Evolutionary conservation across 2,888 invertebrate species (phyloP), one percentile per base, ranked within the genome.

Genomic region (Drosophila birchii): DNA sequence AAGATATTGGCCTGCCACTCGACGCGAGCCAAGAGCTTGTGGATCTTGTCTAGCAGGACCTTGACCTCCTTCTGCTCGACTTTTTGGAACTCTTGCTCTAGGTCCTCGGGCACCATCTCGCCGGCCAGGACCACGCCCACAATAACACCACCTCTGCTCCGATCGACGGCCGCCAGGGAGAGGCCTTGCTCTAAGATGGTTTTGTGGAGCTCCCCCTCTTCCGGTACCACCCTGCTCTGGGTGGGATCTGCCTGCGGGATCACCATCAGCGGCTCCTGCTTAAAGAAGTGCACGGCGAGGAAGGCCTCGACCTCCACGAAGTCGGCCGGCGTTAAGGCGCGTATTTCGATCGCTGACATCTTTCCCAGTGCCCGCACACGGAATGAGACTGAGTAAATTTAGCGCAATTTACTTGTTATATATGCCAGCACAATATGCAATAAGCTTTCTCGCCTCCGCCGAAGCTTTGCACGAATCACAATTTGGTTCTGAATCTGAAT

Each of bases 1-100:
- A 78, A 84, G 43, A 87, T 47, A 23, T 81, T 60, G 0, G 90
- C 79, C n/a, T 74, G 75, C 5, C 43, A 53, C 38, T 90, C 90
- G 16, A 91, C 20, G 7, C 61, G 45, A 3, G 86, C 67, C 2
- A 90, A 73, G 11, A 90, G 78, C 49, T 78, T 74, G 39, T 86
- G 61, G 23, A 78, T 53, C 14, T 86, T 85, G 7, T 77, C 68
- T 71, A 81, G 39, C 68, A 89, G 43, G 6, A 41, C 39, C 14
- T 44, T 51, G 11, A 53, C 68, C 29, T 59, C 54, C 29, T 55
- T 54, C 18, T 57, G 63, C 6, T 71, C 55, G n/a, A 26, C 61
- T 9, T 79, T 63, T 7, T 14, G 9, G 63, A 63, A 80, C 29
- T 58, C 74, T 18, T 62, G 32, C 16, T 80, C 78, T 44, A 81